Percentiles rank a stretch among this genome's conserved stretches.
These are phyloP conservation scores for Holothuria scabra DNA, from an alignment of 53 echinoderm and acorn worm species.

Conservation along the genomic window DNA sequence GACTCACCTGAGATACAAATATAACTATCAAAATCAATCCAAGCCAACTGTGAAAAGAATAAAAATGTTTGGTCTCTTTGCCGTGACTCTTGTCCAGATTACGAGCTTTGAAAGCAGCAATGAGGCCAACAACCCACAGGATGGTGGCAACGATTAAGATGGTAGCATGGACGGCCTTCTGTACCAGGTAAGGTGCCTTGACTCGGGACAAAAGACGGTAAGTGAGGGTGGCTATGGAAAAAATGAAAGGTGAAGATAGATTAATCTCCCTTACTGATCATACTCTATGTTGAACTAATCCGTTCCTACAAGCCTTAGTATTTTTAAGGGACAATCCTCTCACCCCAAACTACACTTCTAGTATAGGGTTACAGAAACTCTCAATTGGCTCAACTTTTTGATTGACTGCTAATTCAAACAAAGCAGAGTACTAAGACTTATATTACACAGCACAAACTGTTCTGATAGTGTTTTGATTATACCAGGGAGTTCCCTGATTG, in stretches of 20 bases:
- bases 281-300: no score
- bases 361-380: no score
- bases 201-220: slow-evolving; percentile 69
- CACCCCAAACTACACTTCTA: no score
- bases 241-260: not conserved
- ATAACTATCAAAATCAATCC: slow-evolving; percentile 64
- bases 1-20: slow-evolving; percentile 72
- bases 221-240: slow-evolving; percentile 59
- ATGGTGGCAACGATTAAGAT: slow-evolving; percentile 70
- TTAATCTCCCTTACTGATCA: no score
- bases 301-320: no score
- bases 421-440: no score
- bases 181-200: slow-evolving; percentile 61
- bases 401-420: no score
- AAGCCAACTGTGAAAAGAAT: slow-evolving; percentile 84
- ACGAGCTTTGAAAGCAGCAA: slow-evolving; percentile 70
- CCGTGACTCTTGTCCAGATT: slow-evolving; percentile 50
- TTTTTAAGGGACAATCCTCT: no score
- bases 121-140: slow-evolving; percentile 63
- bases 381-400: no score
- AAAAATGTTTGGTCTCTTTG: slow-evolving; percentile 29
- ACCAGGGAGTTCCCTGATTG: no score
- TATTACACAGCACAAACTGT: no score
- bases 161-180: slow-evolving; percentile 78
- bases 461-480: no score